phyloP scores from a whole-genome alignment of 2,797 vertebrate species.

The Brachyalestes nurse region DNA sequence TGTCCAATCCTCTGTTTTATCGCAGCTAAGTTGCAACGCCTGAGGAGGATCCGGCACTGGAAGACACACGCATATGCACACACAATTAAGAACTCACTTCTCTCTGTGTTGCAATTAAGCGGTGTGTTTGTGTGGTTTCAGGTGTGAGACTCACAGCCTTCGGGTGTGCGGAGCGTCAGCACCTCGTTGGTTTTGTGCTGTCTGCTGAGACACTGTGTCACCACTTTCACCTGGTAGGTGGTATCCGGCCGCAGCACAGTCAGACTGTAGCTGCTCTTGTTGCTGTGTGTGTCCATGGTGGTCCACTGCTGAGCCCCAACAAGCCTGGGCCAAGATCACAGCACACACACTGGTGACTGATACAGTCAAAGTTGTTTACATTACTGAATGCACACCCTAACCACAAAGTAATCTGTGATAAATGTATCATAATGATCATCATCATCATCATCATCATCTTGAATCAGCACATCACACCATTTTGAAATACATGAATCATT shows the following conservation, averaged over 20 bases:
- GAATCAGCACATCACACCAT: neutral
- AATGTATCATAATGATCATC: neutral
- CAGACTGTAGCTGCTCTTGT: conserved; percentile 86
- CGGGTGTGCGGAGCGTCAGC: conserved; percentile 87
- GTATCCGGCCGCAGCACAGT: conserved; percentile 91
- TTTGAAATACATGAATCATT: neutral
- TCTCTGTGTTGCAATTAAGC: neutral
- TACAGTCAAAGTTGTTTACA: too few relatives aligned
- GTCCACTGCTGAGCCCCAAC: conserved; percentile 90
- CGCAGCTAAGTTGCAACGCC: conserved; percentile 86
- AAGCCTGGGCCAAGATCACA: conserved; percentile 69
- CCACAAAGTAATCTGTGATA: neutral
- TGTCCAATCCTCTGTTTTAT: conserved; percentile 81
- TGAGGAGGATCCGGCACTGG: conserved; percentile 91
- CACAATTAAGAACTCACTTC: neutral
- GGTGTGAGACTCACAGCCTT: conserved; percentile 86
- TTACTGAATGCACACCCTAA: neutral
- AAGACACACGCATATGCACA: conserved; percentile 38
- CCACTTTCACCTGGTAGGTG: conserved; percentile 93
- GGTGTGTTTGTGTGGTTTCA: neutral
- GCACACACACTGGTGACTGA: neutral
- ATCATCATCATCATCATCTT: neutral
- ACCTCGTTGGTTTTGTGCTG: conserved; percentile 90
- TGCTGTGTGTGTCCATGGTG: conserved; percentile 91
- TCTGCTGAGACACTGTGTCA: conserved; percentile 91